Evolutionary conservation across 2,797 vertebrate genomes (phyloP).

Genomic region (Poecilia picta): DNA sequence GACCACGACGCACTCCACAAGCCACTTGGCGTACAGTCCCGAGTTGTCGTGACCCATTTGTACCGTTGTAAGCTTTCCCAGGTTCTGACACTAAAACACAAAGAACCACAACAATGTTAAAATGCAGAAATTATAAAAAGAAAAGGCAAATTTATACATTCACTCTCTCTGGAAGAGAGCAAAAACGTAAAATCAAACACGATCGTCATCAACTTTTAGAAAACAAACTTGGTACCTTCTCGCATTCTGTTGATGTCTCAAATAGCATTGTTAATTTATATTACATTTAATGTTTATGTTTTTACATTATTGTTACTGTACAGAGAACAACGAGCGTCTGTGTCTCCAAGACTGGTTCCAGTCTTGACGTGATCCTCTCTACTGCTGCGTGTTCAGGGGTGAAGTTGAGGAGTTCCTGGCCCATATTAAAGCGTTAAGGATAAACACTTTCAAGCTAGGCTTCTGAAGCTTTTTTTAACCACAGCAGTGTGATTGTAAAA

Average conservation of each 20-base stretch:
- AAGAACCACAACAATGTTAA: slow-evolving; percentile 4
- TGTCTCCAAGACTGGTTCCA: background rate
- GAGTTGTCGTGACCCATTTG: slow-evolving; percentile 99
- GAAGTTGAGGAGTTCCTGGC: background rate
- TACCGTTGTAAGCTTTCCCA: slow-evolving; percentile 97
- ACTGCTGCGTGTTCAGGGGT: background rate
- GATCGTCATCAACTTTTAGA: background rate
- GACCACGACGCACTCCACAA: slow-evolving; percentile 95
- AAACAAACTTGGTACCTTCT: background rate
- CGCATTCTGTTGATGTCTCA: background rate
- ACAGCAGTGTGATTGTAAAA: background rate
- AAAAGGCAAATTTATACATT: background rate
- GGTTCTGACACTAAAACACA: slow-evolving; percentile 91
- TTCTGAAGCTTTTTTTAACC: background rate
- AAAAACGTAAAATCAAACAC: background rate
- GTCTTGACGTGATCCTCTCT: background rate
- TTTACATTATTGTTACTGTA: background rate
- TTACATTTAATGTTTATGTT: background rate
- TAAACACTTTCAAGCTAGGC: background rate
- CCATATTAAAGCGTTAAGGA: background rate
- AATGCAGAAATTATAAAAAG: background rate
- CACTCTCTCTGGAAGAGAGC: background rate
- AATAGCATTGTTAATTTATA: background rate
- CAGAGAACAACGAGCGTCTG: background rate
- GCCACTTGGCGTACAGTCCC: slow-evolving; percentile 97